Percentiles rank a stretch among this genome's conserved stretches.
Evolutionary conservation across 2,888 invertebrate species (phyloP).

Genomic region (Ichneumoninae sp.): DNA sequence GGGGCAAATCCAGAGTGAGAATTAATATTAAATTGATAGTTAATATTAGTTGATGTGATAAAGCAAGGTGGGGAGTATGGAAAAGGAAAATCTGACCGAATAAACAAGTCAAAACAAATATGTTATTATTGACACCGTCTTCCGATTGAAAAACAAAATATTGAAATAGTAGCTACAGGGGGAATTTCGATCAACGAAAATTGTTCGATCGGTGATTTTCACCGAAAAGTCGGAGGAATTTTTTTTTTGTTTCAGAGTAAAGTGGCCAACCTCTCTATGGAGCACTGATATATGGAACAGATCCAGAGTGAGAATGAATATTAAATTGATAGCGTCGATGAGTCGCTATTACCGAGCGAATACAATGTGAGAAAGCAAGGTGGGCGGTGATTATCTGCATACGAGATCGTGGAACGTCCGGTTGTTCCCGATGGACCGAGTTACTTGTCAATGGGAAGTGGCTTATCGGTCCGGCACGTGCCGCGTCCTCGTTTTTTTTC

Average conservation of each 20-base stretch:
- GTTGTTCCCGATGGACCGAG: constrained; percentile 73
- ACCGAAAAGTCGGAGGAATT: background rate
- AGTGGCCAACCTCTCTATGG: background rate
- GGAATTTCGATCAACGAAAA: too few relatives aligned
- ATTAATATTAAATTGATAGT: background rate
- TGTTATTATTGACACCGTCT: too few relatives aligned
- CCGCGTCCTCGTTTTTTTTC: constrained; percentile 71
- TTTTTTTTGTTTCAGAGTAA: too few relatives aligned
- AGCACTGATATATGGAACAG: background rate
- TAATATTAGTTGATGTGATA: too few relatives aligned
- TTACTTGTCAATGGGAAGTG: constrained; percentile 83
- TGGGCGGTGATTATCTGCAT: constrained; percentile 73
- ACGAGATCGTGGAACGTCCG: constrained; percentile 80
- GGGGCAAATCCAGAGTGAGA: background rate
- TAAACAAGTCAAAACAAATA: too few relatives aligned
- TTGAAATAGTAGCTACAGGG: too few relatives aligned
- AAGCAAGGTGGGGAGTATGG: too few relatives aligned
- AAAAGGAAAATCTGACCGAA: too few relatives aligned
- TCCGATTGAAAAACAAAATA: too few relatives aligned
- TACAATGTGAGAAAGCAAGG: constrained; percentile 41
- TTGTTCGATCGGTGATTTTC: too few relatives aligned
- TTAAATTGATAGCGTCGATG: constrained; percentile 25
- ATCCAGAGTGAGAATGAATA: constrained; percentile 7
- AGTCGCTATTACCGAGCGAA: constrained; percentile 39
- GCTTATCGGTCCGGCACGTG: constrained; percentile 79